These are phyloP conservation scores for Mesocricetus auratus DNA, from an alignment of 2,113 vertebrate species.

Conservation along the genomic window DNA sequence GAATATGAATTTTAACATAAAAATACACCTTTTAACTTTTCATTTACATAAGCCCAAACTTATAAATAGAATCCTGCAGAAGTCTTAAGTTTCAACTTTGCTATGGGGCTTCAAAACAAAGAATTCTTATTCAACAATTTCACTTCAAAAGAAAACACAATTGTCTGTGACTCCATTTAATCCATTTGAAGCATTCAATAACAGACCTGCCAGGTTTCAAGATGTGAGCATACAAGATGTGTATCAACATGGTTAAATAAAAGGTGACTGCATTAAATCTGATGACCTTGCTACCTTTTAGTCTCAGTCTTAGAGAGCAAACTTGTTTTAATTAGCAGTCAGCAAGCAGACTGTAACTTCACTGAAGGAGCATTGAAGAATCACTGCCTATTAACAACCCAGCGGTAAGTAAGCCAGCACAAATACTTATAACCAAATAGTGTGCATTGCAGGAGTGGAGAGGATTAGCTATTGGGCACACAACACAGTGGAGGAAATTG, in stretches of 20 bases:
- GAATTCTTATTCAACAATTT: slow-evolving; percentile 63
- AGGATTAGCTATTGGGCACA: slow-evolving; percentile 94
- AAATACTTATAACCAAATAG: slow-evolving; percentile 94
- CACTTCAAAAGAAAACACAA: slow-evolving; percentile 66
- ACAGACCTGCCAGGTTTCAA: slow-evolving; percentile 71
- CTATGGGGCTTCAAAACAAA: neutral
- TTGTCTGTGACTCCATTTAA: slow-evolving; percentile 74
- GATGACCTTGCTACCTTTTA: slow-evolving; percentile 90
- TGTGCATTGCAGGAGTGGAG: slow-evolving; percentile 93
- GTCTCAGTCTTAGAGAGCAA: slow-evolving; percentile 88
- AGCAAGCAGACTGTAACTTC: slow-evolving; percentile 92
- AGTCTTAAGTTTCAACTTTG: slow-evolving; percentile 56
- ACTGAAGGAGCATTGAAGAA: slow-evolving; percentile 93
- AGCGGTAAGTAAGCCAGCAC: slow-evolving; percentile 92
- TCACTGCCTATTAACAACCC: slow-evolving; percentile 93
- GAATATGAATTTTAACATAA: slow-evolving; percentile 42
- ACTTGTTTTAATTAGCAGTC: slow-evolving; percentile 94
- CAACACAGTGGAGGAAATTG: slow-evolving; percentile 93
- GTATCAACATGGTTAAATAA: slow-evolving; percentile 85
- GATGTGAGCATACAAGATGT: slow-evolving; percentile 74
- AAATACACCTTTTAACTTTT: neutral
- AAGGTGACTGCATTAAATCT: slow-evolving; percentile 87
- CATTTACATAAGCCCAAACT: slow-evolving; percentile 57
- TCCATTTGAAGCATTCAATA: slow-evolving; percentile 77
- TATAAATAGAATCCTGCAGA: slow-evolving; percentile 49